Conservation (phyloP, 2,113 vertebrate species). For the Lonchura striata region DNA sequence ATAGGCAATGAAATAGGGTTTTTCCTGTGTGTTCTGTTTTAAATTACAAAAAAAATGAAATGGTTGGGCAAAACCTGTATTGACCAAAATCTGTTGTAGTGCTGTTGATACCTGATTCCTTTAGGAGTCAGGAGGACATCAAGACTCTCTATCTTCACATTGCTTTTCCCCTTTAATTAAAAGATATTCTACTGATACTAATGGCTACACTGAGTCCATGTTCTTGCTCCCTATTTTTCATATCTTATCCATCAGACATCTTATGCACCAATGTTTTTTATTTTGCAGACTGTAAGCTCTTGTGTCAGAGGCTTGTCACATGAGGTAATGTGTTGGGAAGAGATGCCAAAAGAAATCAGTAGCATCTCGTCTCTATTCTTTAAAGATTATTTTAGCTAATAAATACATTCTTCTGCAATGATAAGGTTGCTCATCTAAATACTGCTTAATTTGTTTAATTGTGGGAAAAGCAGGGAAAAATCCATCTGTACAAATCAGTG, state of each 20-base stretch:
- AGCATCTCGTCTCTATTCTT: neutral
- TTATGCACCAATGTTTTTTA: neutral
- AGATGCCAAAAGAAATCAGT: slow-evolving; percentile 26
- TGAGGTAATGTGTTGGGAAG: slow-evolving; percentile 40
- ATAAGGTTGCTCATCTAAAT: slow-evolving; percentile 46
- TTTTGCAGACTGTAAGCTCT: slow-evolving; percentile 34
- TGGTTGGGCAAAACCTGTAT: neutral
- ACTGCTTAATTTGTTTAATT: slow-evolving; percentile 47
- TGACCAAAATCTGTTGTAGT: neutral
- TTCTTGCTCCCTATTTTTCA: neutral
- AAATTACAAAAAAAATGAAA: neutral
- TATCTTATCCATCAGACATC: neutral
- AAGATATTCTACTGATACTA: neutral
- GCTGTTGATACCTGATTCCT: neutral
- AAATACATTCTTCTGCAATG: slow-evolving; percentile 1
- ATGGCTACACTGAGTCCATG: neutral
- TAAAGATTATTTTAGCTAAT: slow-evolving; percentile 23
- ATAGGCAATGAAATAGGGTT: neutral
- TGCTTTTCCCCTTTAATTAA: neutral
- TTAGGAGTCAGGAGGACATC: neutral
- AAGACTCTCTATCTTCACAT: neutral
- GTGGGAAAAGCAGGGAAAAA: slow-evolving; percentile 9
- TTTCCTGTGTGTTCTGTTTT: neutral
- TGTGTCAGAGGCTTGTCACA: neutral
- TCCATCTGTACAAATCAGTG: slow-evolving; percentile 4